These are phyloP conservation scores for Phoenicopterus ruber DNA, from an alignment of 2,113 vertebrate species.

Conservation along the genomic window DNA sequence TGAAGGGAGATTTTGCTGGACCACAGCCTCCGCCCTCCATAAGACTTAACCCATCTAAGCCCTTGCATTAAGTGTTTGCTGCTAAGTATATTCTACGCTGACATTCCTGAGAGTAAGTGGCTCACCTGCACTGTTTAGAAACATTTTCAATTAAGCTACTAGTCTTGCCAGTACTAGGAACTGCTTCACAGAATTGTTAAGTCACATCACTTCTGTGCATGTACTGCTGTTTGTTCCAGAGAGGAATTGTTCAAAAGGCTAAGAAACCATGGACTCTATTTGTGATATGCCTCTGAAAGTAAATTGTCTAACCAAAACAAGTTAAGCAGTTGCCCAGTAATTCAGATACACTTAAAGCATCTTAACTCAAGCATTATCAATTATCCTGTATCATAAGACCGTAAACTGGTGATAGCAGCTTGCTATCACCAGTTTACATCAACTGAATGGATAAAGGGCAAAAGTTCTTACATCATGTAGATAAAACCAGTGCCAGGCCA, in stretches of 20 bases:
- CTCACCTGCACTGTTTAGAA: background rate
- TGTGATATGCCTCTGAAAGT: background rate
- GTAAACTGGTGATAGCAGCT: no score
- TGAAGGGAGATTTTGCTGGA: conserved; percentile 1
- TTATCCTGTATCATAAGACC: no score
- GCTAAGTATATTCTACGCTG: background rate
- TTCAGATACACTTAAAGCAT: no score
- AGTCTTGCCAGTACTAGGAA: background rate
- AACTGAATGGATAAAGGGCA: no score
- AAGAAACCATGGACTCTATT: background rate
- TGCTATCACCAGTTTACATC: no score
- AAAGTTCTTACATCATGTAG: no score
- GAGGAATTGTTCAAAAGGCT: background rate
- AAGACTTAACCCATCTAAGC: conserved; percentile 17
- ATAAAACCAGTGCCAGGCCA: no score
- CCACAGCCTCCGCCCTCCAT: background rate
- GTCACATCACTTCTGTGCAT: background rate
- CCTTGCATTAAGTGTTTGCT: background rate
- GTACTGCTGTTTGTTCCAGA: background rate
- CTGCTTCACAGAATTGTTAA: background rate
- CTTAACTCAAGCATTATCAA: no score
- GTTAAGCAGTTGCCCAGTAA: background rate
- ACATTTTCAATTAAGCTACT: background rate
- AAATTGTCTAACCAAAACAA: background rate
- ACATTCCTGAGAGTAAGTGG: background rate